Percentiles rank a stretch among this genome's conserved stretches.
phyloP scores from a whole-genome alignment of 2,888 invertebrate species.

The Aleiodes leptofemur region DNA sequence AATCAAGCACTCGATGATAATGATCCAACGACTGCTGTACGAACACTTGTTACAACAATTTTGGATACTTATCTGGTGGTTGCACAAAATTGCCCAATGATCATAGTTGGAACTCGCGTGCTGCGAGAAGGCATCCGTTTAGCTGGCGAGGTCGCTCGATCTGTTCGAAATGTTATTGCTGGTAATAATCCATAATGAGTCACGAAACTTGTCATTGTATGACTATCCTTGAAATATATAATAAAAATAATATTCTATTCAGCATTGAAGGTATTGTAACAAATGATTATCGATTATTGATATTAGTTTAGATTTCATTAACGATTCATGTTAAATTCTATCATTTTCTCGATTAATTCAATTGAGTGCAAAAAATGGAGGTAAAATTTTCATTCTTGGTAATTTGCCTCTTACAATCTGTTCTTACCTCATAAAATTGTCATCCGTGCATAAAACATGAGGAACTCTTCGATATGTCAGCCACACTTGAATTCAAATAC shows the following conservation, averaged over 20 bases:
- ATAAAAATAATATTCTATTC: background rate
- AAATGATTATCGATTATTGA: too few relatives aligned
- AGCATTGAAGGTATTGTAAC: background rate
- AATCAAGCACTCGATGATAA: slow-evolving; percentile 50
- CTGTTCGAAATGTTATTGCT: slow-evolving; percentile 51
- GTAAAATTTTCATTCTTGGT: too few relatives aligned
- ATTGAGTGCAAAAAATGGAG: too few relatives aligned
- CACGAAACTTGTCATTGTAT: background rate
- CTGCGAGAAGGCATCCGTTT: slow-evolving; percentile 57
- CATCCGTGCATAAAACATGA: slow-evolving; percentile 72
- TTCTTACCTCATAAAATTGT: slow-evolving; percentile 68
- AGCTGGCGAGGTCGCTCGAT: slow-evolving; percentile 51
- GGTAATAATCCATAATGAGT: slow-evolving; percentile 39
- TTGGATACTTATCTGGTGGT: slow-evolving; percentile 52
- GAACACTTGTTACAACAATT: slow-evolving; percentile 52
- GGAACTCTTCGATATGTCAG: slow-evolving; percentile 58
- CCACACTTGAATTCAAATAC: slow-evolving; percentile 66
- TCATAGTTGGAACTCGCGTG: slow-evolving; percentile 54
- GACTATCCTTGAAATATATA: background rate
- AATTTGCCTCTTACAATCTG: slow-evolving; percentile 47
- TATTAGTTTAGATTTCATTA: too few relatives aligned
- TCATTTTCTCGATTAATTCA: too few relatives aligned
- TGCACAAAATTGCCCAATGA: slow-evolving; percentile 56
- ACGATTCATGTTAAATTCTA: too few relatives aligned
- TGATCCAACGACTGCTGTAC: slow-evolving; percentile 52